Evolutionary conservation across 2,888 invertebrate species (phyloP).

Genomic region (Chrysotoxum bicinctum): DNA sequence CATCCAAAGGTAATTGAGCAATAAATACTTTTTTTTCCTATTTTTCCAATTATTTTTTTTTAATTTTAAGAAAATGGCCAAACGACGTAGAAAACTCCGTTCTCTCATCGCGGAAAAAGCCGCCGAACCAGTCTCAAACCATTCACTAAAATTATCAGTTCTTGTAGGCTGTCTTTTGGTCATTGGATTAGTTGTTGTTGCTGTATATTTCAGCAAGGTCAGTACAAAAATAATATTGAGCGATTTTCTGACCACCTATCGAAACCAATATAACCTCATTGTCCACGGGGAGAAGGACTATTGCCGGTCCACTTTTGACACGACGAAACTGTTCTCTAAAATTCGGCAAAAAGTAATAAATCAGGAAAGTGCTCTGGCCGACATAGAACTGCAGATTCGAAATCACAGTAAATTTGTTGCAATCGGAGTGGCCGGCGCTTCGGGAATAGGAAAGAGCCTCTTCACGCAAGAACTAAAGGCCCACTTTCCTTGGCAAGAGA

Average conservation of each 20-base stretch:
- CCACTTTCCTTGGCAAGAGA: constrained; percentile 79
- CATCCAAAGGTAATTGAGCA: constrained; percentile 30
- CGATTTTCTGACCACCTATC: constrained; percentile 72
- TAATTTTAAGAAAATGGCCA: constrained; percentile 40
- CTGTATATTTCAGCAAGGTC: neutral
- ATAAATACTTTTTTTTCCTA: neutral
- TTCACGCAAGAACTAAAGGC: constrained; percentile 75
- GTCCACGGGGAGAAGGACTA: constrained; percentile 77
- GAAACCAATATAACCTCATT: constrained; percentile 77
- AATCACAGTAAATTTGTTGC: constrained; percentile 74
- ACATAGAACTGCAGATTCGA: constrained; percentile 75
- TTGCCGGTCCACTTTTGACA: constrained; percentile 74
- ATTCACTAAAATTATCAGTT: neutral
- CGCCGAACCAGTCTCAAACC: neutral
- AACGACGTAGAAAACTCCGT: constrained; percentile 46
- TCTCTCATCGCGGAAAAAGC: constrained; percentile 29
- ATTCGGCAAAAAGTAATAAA: constrained; percentile 57
- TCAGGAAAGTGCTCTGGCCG: constrained; percentile 72
- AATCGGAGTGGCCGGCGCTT: constrained; percentile 77
- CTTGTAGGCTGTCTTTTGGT: neutral
- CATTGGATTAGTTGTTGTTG: neutral
- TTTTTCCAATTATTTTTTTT: neutral
- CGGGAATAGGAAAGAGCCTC: constrained; percentile 79
- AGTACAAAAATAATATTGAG: constrained; percentile 10
- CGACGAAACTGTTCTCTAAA: constrained; percentile 69